Evolutionary conservation across 1,140 invertebrate genomes (phyloP), one percentile per base, ranked within the genome.

Genomic region (Colletes gigas): DNA sequence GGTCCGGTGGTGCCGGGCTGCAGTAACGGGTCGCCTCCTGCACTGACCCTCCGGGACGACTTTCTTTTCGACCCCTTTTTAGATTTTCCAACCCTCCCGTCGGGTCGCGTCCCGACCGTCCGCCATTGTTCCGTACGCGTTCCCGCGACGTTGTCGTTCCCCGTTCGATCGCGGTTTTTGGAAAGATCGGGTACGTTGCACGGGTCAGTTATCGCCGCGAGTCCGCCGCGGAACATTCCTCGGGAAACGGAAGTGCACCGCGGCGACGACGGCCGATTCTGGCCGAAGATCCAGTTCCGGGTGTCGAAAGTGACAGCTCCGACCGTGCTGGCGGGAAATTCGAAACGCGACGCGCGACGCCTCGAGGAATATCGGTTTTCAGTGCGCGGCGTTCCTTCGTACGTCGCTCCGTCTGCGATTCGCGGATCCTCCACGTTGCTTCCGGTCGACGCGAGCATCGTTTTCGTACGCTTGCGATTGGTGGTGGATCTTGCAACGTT

Each of bases 1-100:
- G 92, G 91, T 89, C 89, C 92, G 90, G 85, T 90, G 91, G 92
- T 92, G 91, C 87, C 92, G 15, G 83, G 74, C 84, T 85, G 84
- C 84, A 85, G 84, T 85, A 83, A 84, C 83, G 90, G 89, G 89
- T 91, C 89, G 90, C 87, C 90, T 92, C 91, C 89, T 92, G 89
- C 90, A 92, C 90, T 90, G 89, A 93, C 91, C 92, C 92, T 91
- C 83, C 89, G 89, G 30, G 71, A 75, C 30, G 77, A 87, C 80
- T 86, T 88, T 86, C 82, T 81, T 78, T 74, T 79, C 77, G 70
- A 79, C 60, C 69, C 68, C 59, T n/a, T 62, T 72, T 72, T 55
- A 17, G 52, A 15, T 55, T 39, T 30, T 17, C 0, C 57, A 60
- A 50, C 19, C 57, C n/a, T n/a, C 57, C 3, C 50, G 50, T 12